These are phyloP conservation scores for Huso huso DNA, from an alignment of 2,797 vertebrate genomes.

Conservation along the genomic window DNA sequence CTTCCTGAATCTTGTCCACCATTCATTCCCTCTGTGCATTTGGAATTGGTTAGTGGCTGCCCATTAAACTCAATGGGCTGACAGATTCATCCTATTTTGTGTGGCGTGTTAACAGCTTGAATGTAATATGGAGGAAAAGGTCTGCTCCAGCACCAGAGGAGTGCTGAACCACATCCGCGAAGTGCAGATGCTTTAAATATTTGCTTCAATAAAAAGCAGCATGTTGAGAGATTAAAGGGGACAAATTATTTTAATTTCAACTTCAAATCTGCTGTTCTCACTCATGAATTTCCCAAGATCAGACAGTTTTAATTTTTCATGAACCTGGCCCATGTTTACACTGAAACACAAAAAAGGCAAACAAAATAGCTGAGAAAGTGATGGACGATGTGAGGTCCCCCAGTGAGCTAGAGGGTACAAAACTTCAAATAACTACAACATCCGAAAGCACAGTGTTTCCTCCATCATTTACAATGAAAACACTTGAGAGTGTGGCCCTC, in stretches of 20 bases:
- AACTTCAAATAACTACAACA: constrained; percentile 76
- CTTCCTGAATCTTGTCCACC: no score
- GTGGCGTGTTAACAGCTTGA: constrained; percentile 33
- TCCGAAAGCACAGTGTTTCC: constrained; percentile 79
- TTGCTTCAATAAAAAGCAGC: constrained; percentile 25
- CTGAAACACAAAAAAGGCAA: constrained; percentile 55
- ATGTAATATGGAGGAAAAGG: constrained; percentile 16
- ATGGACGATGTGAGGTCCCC: constrained; percentile 59
- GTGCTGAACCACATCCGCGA: neutral
- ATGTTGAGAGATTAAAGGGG: constrained; percentile 44
- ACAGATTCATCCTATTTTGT: constrained; percentile 11
- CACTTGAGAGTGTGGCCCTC: constrained; percentile 58
- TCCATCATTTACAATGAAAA: constrained; percentile 85
- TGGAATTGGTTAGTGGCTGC: constrained; percentile 20
- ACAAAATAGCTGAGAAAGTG: constrained; percentile 30
- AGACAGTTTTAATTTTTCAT: constrained; percentile 67
- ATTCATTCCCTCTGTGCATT: constrained; percentile 9
- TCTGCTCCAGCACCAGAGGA: constrained; percentile 1
- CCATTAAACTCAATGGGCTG: constrained; percentile 6
- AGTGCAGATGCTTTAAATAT: neutral
- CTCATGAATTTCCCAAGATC: constrained; percentile 39
- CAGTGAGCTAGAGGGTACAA: constrained; percentile 66
- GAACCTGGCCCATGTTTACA: constrained; percentile 67
- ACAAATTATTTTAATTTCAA: constrained; percentile 37
- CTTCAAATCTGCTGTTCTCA: constrained; percentile 32